These are phyloP conservation scores for Scyliorhinus canicula DNA, from an alignment of 2,797 vertebrate species.

Conservation along the genomic window DNA sequence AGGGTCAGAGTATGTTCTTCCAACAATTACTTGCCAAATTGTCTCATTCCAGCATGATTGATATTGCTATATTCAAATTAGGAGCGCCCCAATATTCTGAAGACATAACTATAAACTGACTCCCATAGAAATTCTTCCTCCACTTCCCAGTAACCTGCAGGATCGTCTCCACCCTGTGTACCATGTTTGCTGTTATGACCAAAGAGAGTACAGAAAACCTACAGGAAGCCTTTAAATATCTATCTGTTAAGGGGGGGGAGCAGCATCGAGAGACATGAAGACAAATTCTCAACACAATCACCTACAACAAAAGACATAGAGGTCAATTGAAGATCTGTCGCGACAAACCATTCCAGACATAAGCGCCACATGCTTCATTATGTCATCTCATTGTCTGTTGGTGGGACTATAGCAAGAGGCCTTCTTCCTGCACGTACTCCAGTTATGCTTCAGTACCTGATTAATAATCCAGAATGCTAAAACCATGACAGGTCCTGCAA, in stretches of 20 bases:
- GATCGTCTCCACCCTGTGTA: not conserved
- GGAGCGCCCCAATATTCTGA: not conserved
- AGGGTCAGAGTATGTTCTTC: not conserved
- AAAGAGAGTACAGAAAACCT: not conserved
- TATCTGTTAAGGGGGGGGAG: not conserved
- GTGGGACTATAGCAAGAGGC: not conserved
- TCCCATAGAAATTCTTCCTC: conserved; percentile 7
- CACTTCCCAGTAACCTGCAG: not conserved
- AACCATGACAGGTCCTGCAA: not conserved
- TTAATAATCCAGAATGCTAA: not conserved
- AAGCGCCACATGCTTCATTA: not conserved
- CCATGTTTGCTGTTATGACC: not conserved
- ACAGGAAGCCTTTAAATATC: not conserved
- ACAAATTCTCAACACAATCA: not conserved
- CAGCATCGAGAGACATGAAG: not conserved
- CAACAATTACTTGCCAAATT: not conserved
- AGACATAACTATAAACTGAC: not conserved
- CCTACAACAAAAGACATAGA: not conserved
- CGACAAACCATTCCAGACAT: not conserved
- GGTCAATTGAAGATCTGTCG: not conserved
- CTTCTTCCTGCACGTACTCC: not conserved
- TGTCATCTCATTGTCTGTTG: not conserved
- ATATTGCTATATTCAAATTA: not conserved
- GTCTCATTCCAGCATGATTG: not conserved
- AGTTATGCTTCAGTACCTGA: not conserved